Evolutionary conservation across 2,113 vertebrate genomes (phyloP).

Genomic region (Sialia sialis): DNA sequence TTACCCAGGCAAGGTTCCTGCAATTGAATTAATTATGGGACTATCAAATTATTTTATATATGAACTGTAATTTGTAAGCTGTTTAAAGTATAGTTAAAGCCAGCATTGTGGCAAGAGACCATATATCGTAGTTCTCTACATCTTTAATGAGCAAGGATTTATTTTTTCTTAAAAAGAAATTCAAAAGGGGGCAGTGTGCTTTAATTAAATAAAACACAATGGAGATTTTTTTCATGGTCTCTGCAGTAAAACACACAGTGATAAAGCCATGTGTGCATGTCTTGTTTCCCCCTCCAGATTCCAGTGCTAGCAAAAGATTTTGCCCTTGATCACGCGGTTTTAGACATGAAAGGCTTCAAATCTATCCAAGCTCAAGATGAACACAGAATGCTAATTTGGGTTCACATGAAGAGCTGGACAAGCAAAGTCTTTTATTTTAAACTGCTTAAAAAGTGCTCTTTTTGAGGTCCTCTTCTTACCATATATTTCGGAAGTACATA

Average conservation of each 20-base stretch:
- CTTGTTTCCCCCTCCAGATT: slow-evolving; percentile 26
- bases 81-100: neutral
- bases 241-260: slow-evolving; percentile 12
- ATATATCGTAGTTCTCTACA: neutral
- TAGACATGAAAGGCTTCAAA: slow-evolving; percentile 61
- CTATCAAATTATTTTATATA: slow-evolving; percentile 5
- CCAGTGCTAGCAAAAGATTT: slow-evolving; percentile 42
- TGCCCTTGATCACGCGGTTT: slow-evolving; percentile 60
- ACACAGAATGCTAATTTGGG: slow-evolving; percentile 57
- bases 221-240: neutral
- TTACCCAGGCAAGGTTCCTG: neutral
- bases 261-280: neutral
- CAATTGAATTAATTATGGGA: neutral
- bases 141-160: slow-evolving; percentile 32
- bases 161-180: slow-evolving; percentile 34
- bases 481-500: neutral
- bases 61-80: neutral
- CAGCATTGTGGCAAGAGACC: neutral
- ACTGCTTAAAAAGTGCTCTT: slow-evolving; percentile 22
- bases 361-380: slow-evolving; percentile 42
- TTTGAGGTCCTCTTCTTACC: neutral
- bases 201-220: slow-evolving; percentile 46
- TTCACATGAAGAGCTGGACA: slow-evolving; percentile 14
- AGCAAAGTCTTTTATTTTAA: slow-evolving; percentile 54
- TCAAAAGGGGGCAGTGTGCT: slow-evolving; percentile 39